Conservation (phyloP, 1,140 invertebrate genomes). For the Phthorimaea operculella region DNA sequence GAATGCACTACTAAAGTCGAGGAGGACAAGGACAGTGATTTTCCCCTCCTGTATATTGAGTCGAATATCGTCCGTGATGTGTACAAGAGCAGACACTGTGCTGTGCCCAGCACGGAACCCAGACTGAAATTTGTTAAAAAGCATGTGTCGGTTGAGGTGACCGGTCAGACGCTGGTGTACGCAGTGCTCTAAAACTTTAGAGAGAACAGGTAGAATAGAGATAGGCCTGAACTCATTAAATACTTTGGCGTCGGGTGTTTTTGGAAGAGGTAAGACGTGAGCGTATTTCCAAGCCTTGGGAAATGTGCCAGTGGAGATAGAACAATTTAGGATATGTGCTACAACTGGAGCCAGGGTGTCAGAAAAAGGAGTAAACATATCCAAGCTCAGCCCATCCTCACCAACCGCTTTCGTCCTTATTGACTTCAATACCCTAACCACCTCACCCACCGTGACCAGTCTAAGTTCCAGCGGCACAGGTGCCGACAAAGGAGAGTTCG, state of each 20-base stretch:
- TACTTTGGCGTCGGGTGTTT: background rate
- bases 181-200: background rate
- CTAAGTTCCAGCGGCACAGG: background rate
- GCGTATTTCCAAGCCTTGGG: background rate
- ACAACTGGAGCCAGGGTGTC: background rate
- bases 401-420: background rate
- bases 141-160: background rate
- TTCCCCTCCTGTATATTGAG: background rate
- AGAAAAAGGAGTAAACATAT: background rate
- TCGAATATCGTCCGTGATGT: background rate
- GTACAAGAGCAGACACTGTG: background rate
- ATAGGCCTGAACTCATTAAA: background rate
- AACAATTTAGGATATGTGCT: background rate
- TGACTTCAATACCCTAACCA: background rate
- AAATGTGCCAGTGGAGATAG: background rate
- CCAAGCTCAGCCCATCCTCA: background rate
- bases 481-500: background rate
- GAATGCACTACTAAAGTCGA: background rate
- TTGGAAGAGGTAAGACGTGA: background rate
- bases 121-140: background rate
- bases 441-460: background rate
- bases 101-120: background rate
- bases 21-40: background rate
- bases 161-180: background rate
- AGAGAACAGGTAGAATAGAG: background rate